Base-by-base conservation (phyloP, 2,113 vertebrate genomes). In the Coptodon rendalli region DNA sequence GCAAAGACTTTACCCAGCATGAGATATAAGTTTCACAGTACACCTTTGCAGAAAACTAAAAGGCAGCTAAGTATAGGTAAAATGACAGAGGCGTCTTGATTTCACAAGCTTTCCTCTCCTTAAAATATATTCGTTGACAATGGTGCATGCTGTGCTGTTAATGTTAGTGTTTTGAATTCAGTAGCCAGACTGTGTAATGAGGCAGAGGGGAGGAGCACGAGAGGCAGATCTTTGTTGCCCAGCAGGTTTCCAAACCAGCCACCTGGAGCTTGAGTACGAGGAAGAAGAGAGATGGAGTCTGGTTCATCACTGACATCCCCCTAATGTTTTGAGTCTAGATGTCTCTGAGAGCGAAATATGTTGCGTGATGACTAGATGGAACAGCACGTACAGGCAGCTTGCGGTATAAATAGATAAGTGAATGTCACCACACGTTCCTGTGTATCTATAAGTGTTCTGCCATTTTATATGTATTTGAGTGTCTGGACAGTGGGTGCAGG, bases 371-470 rank as follows among this genome's bases (percentile, higher is more conserved):
- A 86, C 81, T 63, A 66, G 9, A 80, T 59, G 43, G 76, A 87
- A 87, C 86, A 31, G 87, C 63, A 45, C 22, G n/a, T 90, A 54
- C 66, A 83, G 63, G 80, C 86, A 56, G 89, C 80, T 81, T n/a
- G 45, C 81, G 84, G 81, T 87, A 86, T 88, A 89, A 90, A 90
- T 92, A 92, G 80, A 90, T 53, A 3, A 45, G 83, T 84, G 71
- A 89, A 86, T 87, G 88, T 90, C 73, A 88, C 71, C 73, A 52
- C 73, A 78, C 31, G 73, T 78, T 78, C 85, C 31, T 9, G 48
- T 53, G 27, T 6, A 16, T 40, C 83, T 88, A 68, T 57, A 29
- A 57, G 2, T n/a, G 34, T 63, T 11, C 24, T 87, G 79, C 24
- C 82, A 73, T 40, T 17, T 1, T 31, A 9, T 11, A 12, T 76